Evolutionary conservation across 2,888 invertebrate genomes (phyloP).

Genomic region (Zygothrica quintamaculata): DNA sequence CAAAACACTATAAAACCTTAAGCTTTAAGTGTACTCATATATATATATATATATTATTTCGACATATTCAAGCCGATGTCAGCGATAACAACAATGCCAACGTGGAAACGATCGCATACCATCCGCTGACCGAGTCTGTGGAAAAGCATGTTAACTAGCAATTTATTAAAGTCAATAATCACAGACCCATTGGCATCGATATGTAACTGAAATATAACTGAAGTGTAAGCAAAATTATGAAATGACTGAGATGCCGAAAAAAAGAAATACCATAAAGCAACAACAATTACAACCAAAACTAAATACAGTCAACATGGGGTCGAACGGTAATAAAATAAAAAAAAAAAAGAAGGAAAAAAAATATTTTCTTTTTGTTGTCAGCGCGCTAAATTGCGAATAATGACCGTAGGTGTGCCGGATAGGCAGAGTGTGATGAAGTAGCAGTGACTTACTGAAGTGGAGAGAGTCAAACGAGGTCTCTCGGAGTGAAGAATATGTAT

Average conservation of each 20-base stretch:
- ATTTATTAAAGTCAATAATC: slow-evolving; percentile 67
- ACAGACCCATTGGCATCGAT: slow-evolving; percentile 26
- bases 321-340: background rate
- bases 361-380: slow-evolving; percentile 5
- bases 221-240: slow-evolving; percentile 53
- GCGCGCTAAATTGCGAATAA: slow-evolving; percentile 68
- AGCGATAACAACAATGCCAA: slow-evolving; percentile 4
- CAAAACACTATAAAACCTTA: slow-evolving; percentile 40
- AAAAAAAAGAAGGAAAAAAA: background rate
- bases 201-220: slow-evolving; percentile 33
- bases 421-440: slow-evolving; percentile 24
- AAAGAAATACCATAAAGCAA: slow-evolving; percentile 12
- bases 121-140: slow-evolving; percentile 5
- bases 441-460: slow-evolving; percentile 5
- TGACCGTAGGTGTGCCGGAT: slow-evolving; percentile 36
- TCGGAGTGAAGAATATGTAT: background rate
- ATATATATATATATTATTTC: slow-evolving; percentile 39
- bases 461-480: slow-evolving; percentile 1
- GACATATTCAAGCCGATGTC: slow-evolving; percentile 47
- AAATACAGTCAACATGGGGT: background rate
- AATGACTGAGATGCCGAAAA: slow-evolving; percentile 44
- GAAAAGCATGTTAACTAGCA: slow-evolving; percentile 58
- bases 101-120: background rate
- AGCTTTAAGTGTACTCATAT: slow-evolving; percentile 13
- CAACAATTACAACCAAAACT: background rate